Percentiles rank a stretch among this genome's conserved stretches.
Conservation (phyloP, 2,113 vertebrate genomes). For the Arothron firmamentum region DNA sequence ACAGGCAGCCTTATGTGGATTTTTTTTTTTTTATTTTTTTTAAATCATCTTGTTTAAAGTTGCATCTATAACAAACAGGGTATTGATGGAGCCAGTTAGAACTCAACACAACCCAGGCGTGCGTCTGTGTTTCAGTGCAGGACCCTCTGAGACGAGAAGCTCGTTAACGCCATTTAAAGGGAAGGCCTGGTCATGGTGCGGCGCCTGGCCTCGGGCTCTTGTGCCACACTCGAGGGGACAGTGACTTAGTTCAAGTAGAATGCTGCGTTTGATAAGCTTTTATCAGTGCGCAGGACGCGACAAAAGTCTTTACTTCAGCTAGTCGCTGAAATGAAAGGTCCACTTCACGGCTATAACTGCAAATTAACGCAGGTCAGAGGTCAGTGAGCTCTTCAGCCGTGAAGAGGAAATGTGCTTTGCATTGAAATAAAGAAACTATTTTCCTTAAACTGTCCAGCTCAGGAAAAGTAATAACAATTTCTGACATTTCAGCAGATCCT, state of each 20-base stretch:
- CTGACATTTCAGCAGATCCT: too few relatives aligned
- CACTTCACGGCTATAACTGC: too few relatives aligned
- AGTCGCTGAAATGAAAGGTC: too few relatives aligned
- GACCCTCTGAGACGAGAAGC: constrained; percentile 14
- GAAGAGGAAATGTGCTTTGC: too few relatives aligned
- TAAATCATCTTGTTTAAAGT: too few relatives aligned
- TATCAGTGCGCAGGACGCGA: neutral
- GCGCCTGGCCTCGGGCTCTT: constrained; percentile 14
- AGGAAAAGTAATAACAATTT: too few relatives aligned
- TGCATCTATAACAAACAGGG: too few relatives aligned
- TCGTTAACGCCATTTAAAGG: constrained; percentile 46
- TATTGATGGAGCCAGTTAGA: neutral
- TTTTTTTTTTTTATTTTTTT: too few relatives aligned
- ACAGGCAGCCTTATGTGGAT: too few relatives aligned
- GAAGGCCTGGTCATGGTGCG: constrained; percentile 13
- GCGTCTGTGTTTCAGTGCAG: constrained; percentile 25
- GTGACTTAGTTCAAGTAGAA: constrained; percentile 51
- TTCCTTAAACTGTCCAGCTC: too few relatives aligned
- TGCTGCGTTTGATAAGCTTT: constrained; percentile 24
- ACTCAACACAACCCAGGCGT: constrained; percentile 11
- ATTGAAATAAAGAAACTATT: too few relatives aligned
- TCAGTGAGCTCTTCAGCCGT: constrained; percentile 5
- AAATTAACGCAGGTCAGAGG: constrained; percentile 13
- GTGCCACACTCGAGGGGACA: constrained; percentile 10
- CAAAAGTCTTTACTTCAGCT: too few relatives aligned